Base-by-base conservation (phyloP, 1,140 invertebrate genomes). In the Holotrichia oblita region DNA sequence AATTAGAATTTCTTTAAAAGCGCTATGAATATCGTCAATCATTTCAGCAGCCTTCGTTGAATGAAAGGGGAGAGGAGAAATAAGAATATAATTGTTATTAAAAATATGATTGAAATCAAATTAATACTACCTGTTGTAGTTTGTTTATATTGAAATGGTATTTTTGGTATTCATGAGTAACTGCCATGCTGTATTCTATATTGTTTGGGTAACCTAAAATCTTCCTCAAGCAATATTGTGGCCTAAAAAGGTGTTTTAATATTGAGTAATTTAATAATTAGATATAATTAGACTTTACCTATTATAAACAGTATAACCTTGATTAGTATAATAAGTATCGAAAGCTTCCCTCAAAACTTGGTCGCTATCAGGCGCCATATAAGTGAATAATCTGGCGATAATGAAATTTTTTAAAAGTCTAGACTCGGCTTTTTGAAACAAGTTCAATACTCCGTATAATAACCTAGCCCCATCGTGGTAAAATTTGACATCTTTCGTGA, bases 11-110 rank as follows among this genome's bases (percentile, higher is more conserved):
- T 92, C 91, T 44, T 93, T 90, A 85, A 96, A 96, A 2, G 94
- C 91, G 3, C 88, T 85, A 74, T 91, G 89, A 0, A 97, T 92
- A 82, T 95, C 93, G 69, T 90, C 85, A 40, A 96, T 90, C 93
- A 96, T 94, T 84, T 93, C 91, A 76, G 93, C 86, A 0, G 94
- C 93, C 92, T 91, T 80, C n/a, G n/a, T n/a, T n/a, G n/a, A n/a
- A n/a, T n/a, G n/a, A n/a, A n/a, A n/a, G n/a, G n/a, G n/a, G n/a
- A n/a, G n/a, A n/a, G n/a, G 20, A n/a, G 75, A 76, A 6, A 20
- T 75, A 12, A 75, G 2, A 24, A 17, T 40, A 27, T 48, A 3
- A 76, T 48, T 14, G 2, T 14, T n/a, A 17, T 64, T n/a, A 17
- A 17, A 3, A 17, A 17, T 17, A 48, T 40, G 41, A 7, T 3